Evolutionary conservation across 2,888 invertebrate species (phyloP).

Genomic region (Yponomeuta cagnagella): DNA sequence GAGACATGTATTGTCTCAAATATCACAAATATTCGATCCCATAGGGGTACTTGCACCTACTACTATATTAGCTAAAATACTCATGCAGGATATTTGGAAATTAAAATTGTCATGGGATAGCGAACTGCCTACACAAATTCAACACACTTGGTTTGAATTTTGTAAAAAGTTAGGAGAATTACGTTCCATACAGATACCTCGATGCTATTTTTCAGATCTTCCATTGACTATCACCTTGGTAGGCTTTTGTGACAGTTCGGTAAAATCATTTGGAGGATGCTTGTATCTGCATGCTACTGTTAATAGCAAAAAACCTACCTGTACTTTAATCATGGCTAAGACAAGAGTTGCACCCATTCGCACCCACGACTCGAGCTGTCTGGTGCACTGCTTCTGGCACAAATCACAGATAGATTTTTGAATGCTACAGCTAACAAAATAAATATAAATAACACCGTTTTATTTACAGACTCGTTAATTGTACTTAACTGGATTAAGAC

Average conservation of each 20-base stretch:
- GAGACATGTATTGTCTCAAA: not conserved
- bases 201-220: conserved; percentile 18
- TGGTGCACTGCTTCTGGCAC: conserved; percentile 13
- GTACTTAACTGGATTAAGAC: too few relatives aligned
- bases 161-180: conserved; percentile 3
- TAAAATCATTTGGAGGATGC: conserved; percentile 17
- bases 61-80: conserved; percentile 8
- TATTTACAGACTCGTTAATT: too few relatives aligned
- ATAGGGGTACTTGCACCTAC: not conserved
- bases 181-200: conserved; percentile 15
- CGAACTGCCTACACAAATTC: not conserved
- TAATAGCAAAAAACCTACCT: conserved; percentile 10
- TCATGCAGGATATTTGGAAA: conserved; percentile 14
- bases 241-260: conserved; percentile 18
- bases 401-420: not conserved
- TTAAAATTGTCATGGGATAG: conserved; percentile 6
- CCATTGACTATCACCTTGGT: conserved; percentile 13
- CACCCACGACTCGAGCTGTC: conserved; percentile 16
- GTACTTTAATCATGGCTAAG: conserved; percentile 14
- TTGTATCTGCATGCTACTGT: conserved; percentile 17
- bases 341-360: conserved; percentile 16
- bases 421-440: conserved; percentile 9
- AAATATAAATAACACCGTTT: conserved; percentile 2
- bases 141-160: conserved; percentile 9
- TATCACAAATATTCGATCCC: not conserved